phyloP scores from a whole-genome alignment of 1,140 invertebrate genomes.

The Drosophila lacertosa region DNA sequence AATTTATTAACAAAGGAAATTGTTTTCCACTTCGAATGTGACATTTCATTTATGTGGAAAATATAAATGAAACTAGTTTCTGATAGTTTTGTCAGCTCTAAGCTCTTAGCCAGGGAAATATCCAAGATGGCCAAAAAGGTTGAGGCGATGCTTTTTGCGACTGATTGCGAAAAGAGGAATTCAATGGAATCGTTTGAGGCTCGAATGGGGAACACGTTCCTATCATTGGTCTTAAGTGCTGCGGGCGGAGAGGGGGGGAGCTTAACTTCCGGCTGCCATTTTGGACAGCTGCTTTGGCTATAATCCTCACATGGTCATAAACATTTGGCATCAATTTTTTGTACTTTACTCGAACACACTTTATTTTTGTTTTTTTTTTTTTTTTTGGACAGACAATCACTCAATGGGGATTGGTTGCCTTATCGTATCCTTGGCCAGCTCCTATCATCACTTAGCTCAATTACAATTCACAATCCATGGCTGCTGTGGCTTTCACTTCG shows the following conservation, averaged over 20 bases:
- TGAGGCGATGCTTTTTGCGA: background rate
- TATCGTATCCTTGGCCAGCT: slow-evolving; percentile 1
- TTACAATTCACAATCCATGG: slow-evolving; percentile 9
- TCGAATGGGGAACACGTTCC: slow-evolving; percentile 25
- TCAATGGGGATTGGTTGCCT: slow-evolving; percentile 21
- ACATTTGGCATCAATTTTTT: slow-evolving; percentile 28
- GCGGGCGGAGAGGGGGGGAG: no score
- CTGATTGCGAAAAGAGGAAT: slow-evolving; percentile 2
- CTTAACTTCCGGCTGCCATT: slow-evolving; percentile 7
- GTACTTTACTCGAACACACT: no score
- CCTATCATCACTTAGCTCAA: slow-evolving; percentile 30
- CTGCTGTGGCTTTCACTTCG: no score
- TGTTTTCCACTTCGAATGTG: no score
- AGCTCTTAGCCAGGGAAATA: no score
- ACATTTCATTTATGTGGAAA: no score
- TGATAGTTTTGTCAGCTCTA: no score
- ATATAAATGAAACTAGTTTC: no score
- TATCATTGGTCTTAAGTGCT: slow-evolving; percentile 44
- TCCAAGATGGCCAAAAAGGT: no score
- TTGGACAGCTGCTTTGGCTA: slow-evolving; percentile 12
- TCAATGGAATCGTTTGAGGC: slow-evolving; percentile 3
- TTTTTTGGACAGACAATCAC: slow-evolving; percentile 27
- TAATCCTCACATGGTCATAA: slow-evolving; percentile 37
- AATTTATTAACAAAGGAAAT: no score
- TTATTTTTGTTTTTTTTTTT: background rate